These are phyloP conservation scores for Trichosurus vulpecula DNA, from an alignment of 2,797 vertebrate genomes.

Conservation along the genomic window DNA sequence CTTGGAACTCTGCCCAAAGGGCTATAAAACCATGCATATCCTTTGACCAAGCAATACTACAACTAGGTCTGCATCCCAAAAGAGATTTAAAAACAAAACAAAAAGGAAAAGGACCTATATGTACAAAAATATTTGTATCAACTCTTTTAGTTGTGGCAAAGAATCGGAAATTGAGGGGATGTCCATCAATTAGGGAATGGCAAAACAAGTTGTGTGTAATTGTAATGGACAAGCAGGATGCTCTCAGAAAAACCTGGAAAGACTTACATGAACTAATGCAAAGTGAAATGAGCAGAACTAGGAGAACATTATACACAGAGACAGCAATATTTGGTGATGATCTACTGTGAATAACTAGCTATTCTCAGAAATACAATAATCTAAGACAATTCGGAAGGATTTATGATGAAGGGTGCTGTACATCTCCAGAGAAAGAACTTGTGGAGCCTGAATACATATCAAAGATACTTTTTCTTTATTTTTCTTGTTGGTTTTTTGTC, in stretches of 20 bases:
- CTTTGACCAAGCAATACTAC: not conserved
- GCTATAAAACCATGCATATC: too few species aligned
- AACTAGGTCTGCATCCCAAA: not conserved
- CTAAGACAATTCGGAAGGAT: not conserved
- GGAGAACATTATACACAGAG: not conserved
- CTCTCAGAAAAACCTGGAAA: too few species aligned
- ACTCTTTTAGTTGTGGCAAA: too few species aligned
- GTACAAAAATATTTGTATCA: too few species aligned
- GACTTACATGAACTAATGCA: not conserved
- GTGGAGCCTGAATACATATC: not conserved
- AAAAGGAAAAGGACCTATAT: too few species aligned
- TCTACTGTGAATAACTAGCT: not conserved
- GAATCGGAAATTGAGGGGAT: too few species aligned
- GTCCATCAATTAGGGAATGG: too few species aligned
- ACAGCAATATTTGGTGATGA: not conserved
- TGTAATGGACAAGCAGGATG: too few species aligned
- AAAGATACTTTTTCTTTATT: not conserved
- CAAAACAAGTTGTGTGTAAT: too few species aligned
- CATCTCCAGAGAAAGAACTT: not conserved
- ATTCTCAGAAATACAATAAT: not conserved
- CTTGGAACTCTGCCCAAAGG: not conserved
- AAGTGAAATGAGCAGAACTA: not conserved
- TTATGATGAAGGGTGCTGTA: not conserved
- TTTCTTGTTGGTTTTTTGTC: not conserved
- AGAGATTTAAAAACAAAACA: too few species aligned